phyloP scores from a whole-genome alignment of 1,140 invertebrate genomes.

The Mya arenaria region DNA sequence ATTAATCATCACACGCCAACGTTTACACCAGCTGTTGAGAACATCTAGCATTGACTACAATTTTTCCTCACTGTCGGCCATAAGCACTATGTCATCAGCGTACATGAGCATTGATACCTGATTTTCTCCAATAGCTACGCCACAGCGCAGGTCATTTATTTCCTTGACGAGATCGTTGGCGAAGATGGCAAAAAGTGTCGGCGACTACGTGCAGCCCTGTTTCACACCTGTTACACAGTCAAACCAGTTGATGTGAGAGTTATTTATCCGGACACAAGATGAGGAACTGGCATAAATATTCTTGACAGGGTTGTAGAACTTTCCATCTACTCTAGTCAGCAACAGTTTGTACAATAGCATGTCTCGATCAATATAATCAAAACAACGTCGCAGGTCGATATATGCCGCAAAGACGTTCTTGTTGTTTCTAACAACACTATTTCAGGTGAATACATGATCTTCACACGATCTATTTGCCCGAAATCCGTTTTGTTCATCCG shows the following conservation, averaged over 20 bases:
- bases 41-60: conserved; percentile 14
- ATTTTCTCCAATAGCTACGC: conserved; percentile 16
- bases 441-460: conserved; percentile 49
- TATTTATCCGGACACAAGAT: conserved; percentile 36
- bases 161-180: conserved; percentile 46
- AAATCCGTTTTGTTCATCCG: conserved; percentile 57
- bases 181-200: conserved; percentile 52
- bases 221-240: conserved; percentile 28
- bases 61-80: conserved; percentile 1
- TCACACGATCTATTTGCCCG: conserved; percentile 45
- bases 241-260: conserved; percentile 34
- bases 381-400: conserved; percentile 32
- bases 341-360: too few species aligned
- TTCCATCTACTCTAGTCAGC: too few species aligned
- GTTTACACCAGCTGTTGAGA: conserved; percentile 19
- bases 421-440: conserved; percentile 31
- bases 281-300: conserved; percentile 19
- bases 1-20: conserved; percentile 33
- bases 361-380: conserved; percentile 47
- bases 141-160: conserved; percentile 29
- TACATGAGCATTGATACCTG: conserved; percentile 44
- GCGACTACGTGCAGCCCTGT: conserved; percentile 48
- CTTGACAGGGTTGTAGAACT: conserved; percentile 30
- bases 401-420: conserved; percentile 16
- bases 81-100: conserved; percentile 53